Base-by-base conservation (phyloP, 2,888 invertebrate species). In the Tromatobia lineatoria region DNA sequence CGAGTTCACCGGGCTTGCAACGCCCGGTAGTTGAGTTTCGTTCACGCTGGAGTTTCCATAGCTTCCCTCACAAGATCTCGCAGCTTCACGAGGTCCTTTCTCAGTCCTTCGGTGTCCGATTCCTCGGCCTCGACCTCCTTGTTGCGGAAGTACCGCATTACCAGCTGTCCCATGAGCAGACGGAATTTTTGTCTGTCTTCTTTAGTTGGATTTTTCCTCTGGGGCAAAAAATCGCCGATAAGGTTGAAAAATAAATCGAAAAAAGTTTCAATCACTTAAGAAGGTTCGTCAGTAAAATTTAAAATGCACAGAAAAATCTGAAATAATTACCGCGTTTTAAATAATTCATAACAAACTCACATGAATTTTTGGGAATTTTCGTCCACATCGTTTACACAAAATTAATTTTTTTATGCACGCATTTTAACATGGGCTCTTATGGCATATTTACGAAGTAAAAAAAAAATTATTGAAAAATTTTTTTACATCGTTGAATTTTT, bases 101-200 rank as follows among this genome's bases (percentile, higher is more conserved):
- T 93, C n/a, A 95, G 86, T 18, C 92, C 88, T 38, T 94, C 94
- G 38, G 95, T 87, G 71, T 95, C 95, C 34, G 91, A 92, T 85
- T 93, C 93, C 7, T 89, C 92, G 1, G 80, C 77, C 45, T 87
- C 86, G 29, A 91, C 90, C 66, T 94, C 94, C 82, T 94, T 95
- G 50, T 94, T 94, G 57, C 95, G 94, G 88, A 96, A 96, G 91
- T 96, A 96, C 80, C 96, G 93, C 89, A 96, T 96, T 20, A 95
- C 95, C 29, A 96, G 92, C 77, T 95, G 94, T 0, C 95, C 94
- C 94, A 96, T 95, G 29, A 96, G 90, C 13, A 95, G 94, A 0
- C 95, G 94, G 88, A 95, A 96, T 83, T 95, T 94, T 54, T 93
- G 91, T 69, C 92, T 92, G 15, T 93, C 86, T 23, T 91, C 93